Percentiles rank a stretch among this genome's conserved stretches.
Conservation (phyloP, 2,888 invertebrate species). For the Acrocyrtus sp. region DNA sequence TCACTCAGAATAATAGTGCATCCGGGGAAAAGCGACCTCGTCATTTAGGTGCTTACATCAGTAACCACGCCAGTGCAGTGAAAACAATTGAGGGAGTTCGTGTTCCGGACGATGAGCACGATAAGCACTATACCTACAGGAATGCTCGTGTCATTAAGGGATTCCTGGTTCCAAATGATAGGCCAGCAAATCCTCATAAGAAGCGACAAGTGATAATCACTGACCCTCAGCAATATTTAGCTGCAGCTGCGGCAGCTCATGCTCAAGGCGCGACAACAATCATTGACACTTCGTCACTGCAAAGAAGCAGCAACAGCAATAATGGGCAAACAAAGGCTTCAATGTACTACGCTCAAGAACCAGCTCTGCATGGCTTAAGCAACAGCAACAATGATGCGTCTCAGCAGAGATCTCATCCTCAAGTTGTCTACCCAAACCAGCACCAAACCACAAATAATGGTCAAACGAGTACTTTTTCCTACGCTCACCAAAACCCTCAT, state of each 20-base stretch:
- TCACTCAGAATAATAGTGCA: conserved; percentile 47
- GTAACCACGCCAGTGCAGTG: conserved; percentile 69
- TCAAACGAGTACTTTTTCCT: conserved; percentile 43
- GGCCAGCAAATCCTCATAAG: conserved; percentile 64
- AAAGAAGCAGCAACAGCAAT: conserved; percentile 3
- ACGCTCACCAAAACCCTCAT: conserved; percentile 50
- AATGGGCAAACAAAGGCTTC: conserved; percentile 40
- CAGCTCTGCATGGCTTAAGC: conserved; percentile 15
- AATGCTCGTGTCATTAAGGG: conserved; percentile 90
- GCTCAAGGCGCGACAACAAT: conserved; percentile 49
- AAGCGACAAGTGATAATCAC: conserved; percentile 60
- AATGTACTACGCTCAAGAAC: conserved; percentile 44
- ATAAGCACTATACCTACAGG: conserved; percentile 82
- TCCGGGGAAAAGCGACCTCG: conserved; percentile 54
- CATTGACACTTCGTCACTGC: conserved; percentile 29
- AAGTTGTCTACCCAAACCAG: conserved; percentile 51
- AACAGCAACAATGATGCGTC: conserved; percentile 18
- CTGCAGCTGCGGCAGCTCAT: conserved; percentile 53
- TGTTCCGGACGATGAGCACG: conserved; percentile 85
- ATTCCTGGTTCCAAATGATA: conserved; percentile 79
- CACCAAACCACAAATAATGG: conserved; percentile 40
- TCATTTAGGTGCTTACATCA: conserved; percentile 30
- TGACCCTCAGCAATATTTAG: conserved; percentile 55
- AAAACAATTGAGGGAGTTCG: conserved; percentile 85
- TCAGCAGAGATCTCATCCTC: conserved; percentile 49